A percentile compares a stretch with the other conserved stretches of the same genome.
These are phyloP conservation scores for Adineta ricciae DNA, from an alignment of 2,888 invertebrate species.

Conservation along the genomic window DNA sequence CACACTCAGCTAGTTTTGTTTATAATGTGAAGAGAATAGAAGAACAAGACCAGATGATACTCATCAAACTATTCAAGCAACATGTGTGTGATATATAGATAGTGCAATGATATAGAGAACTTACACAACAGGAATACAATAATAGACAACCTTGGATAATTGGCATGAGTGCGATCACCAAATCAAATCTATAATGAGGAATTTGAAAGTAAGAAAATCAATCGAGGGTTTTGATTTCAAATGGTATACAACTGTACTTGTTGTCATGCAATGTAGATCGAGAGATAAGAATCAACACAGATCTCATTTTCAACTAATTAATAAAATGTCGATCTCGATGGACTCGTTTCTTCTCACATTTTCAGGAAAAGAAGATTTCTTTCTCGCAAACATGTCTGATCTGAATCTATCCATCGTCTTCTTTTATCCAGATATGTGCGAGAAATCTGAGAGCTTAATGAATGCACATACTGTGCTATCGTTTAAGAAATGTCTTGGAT, in stretches of 20 bases:
- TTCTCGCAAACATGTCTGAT: no score
- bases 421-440: not conserved
- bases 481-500: not conserved
- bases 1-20: not conserved
- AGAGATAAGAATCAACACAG: no score
- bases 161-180: not conserved
- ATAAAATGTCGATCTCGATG: no score
- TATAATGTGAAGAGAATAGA: not conserved
- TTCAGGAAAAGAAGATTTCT: no score
- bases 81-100: not conserved
- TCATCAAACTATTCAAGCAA: not conserved
- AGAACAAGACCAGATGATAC: not conserved
- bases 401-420: not conserved
- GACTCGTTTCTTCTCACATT: no score
- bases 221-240: no score
- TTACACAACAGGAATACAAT: not conserved
- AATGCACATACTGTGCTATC: not conserved
- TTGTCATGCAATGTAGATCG: no score
- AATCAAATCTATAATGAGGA: not conserved
- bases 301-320: no score
- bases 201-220: no score
- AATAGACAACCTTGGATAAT: not conserved
- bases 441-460: not conserved
- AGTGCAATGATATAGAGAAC: not conserved
- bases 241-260: no score